These are phyloP conservation scores for Leucoraja ocellata DNA, from an alignment of 2,797 vertebrate genomes.

Conservation along the genomic window DNA sequence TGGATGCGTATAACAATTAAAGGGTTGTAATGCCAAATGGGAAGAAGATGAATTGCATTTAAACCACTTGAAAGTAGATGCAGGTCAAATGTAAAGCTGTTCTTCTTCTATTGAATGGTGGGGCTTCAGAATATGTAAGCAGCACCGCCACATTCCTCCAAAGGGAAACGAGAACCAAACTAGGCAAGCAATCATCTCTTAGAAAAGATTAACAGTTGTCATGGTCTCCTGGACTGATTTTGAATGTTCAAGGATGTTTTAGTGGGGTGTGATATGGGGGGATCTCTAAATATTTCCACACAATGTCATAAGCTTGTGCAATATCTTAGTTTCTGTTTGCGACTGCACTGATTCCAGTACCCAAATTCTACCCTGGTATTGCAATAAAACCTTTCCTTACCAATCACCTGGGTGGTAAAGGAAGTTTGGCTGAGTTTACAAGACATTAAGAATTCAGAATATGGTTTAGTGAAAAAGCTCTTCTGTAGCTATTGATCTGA, in stretches of 20 bases:
- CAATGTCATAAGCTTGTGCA: too few relatives aligned
- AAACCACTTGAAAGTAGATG: not conserved
- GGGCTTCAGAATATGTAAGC: not conserved
- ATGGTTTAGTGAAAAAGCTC: not conserved
- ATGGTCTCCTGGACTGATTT: not conserved
- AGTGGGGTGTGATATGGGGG: too few relatives aligned
- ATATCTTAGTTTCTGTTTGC: not conserved
- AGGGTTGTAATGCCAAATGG: not conserved
- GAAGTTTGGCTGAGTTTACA: not conserved
- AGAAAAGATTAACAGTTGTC: not conserved
- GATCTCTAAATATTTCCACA: too few relatives aligned
- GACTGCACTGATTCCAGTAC: not conserved
- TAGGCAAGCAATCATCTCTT: too few relatives aligned
- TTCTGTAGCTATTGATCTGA: not conserved
- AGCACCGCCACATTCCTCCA: not conserved
- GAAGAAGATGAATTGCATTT: not conserved
- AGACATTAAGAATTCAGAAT: not conserved
- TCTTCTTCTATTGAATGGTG: not conserved
- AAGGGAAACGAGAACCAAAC: not conserved
- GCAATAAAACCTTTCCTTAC: not conserved
- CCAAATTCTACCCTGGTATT: not conserved
- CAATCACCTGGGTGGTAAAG: not conserved
- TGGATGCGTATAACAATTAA: not conserved
- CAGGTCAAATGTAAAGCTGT: not conserved
- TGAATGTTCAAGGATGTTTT: not conserved